phyloP scores from a whole-genome alignment of 1,140 invertebrate genomes.

The Bombus consobrinus region DNA sequence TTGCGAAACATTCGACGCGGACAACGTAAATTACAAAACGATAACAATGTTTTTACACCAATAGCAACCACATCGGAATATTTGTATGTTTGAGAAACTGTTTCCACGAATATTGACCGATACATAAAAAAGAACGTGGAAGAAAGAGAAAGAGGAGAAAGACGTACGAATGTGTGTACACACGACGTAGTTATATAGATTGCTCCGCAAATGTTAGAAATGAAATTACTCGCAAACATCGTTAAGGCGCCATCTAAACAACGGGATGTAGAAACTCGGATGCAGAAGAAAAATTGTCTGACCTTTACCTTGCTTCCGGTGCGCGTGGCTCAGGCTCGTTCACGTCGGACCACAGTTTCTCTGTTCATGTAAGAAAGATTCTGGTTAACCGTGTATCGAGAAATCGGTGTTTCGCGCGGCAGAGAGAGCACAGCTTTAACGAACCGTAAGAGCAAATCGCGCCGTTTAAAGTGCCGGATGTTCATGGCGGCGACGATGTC shows the following conservation, averaged over 20 bases:
- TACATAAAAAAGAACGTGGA: not conserved
- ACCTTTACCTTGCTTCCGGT: conserved; percentile 31
- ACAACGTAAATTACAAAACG: conserved; percentile 12
- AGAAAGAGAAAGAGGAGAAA: not conserved
- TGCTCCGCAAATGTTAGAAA: not conserved
- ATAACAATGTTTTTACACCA: not conserved
- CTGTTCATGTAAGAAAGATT: conserved; percentile 20
- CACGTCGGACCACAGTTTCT: conserved; percentile 32
- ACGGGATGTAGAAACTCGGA: not conserved
- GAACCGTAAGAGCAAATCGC: conserved; percentile 53
- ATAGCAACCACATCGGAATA: not conserved
- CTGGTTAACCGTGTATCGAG: conserved; percentile 44
- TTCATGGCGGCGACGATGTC: conserved; percentile 40
- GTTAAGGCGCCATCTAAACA: not conserved
- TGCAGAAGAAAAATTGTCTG: conserved; percentile 11
- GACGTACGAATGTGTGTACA: not conserved
- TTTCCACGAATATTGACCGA: not conserved
- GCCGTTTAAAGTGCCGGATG: conserved; percentile 59
- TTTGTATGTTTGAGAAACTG: not conserved
- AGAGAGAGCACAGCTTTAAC: conserved; percentile 30
- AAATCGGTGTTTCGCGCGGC: not conserved
- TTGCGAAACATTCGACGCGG: conserved; percentile 11
- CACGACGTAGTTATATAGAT: not conserved
- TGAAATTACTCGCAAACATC: not conserved
- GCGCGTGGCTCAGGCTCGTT: not conserved